Percentiles rank a stretch among this genome's conserved stretches.
phyloP scores from a whole-genome alignment of 2,888 invertebrate species.

The Platerodrilus igneus region DNA sequence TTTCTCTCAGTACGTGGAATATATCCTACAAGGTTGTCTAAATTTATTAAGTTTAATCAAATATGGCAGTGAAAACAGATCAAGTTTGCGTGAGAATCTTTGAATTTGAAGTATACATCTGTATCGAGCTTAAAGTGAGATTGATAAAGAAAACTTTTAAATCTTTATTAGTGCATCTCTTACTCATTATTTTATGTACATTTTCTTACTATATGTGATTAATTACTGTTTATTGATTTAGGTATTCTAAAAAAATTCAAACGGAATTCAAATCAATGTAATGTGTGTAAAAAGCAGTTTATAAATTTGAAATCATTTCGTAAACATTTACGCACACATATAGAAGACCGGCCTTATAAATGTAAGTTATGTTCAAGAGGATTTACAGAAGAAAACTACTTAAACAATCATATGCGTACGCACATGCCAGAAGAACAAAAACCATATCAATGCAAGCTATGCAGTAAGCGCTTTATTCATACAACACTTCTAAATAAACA shows the following conservation, averaged over 20 bases:
- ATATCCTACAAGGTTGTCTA: no score
- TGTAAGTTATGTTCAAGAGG: conserved; percentile 46
- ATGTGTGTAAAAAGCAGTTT: conserved; percentile 48
- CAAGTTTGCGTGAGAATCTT: no score
- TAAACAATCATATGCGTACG: conserved; percentile 48
- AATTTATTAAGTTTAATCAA: no score
- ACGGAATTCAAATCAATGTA: conserved; percentile 44
- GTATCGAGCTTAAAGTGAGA: no score
- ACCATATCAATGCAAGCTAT: conserved; percentile 48
- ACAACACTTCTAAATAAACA: conserved; percentile 48
- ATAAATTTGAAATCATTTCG: conserved; percentile 47
- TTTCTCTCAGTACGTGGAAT: no score
- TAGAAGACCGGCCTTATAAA: conserved; percentile 47
- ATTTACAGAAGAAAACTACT: conserved; percentile 48
- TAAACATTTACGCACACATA: conserved; percentile 49
- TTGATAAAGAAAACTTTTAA: no score
- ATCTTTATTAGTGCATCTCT: no score
- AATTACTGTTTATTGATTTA: conserved; percentile 3
- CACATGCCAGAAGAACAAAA: conserved; percentile 48
- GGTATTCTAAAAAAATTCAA: conserved; percentile 39
- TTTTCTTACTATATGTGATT: neutral
- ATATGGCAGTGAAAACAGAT: no score
- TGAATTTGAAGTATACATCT: no score
- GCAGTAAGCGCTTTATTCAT: conserved; percentile 49
- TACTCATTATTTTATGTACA: no score